Conservation (phyloP, 1,140 invertebrate genomes). For the Cyphomyrmex costatus region DNA sequence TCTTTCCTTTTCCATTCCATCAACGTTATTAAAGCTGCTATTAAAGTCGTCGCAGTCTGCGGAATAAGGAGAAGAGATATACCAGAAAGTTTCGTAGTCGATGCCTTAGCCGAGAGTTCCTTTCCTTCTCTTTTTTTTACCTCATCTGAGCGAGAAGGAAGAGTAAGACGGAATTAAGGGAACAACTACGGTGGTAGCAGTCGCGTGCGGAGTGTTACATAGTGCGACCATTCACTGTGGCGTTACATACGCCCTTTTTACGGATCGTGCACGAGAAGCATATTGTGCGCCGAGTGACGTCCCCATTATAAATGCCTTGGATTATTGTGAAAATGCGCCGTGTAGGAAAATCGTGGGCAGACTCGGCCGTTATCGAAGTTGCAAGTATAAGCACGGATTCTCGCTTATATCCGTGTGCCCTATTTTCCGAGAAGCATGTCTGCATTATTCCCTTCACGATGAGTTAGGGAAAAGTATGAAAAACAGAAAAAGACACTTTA, state of each 20-base stretch:
- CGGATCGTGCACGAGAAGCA: slow-evolving; percentile 58
- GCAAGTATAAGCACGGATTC: slow-evolving; percentile 5
- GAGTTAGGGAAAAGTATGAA: background rate
- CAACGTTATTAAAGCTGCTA: slow-evolving; percentile 64
- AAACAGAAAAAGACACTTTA: background rate
- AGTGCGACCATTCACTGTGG: slow-evolving; percentile 68
- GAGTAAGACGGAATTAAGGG: slow-evolving; percentile 16
- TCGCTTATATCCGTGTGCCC: slow-evolving; percentile 7
- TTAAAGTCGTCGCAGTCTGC: slow-evolving; percentile 27
- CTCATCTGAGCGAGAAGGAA: background rate
- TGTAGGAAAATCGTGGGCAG: slow-evolving; percentile 40
- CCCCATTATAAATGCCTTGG: slow-evolving; percentile 55
- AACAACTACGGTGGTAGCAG: slow-evolving; percentile 33
- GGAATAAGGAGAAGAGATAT: slow-evolving; percentile 49
- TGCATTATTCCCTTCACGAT: background rate
- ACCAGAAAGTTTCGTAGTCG: slow-evolving; percentile 44
- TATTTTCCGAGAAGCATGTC: slow-evolving; percentile 17
- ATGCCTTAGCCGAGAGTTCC: slow-evolving; percentile 42
- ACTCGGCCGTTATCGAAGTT: slow-evolving; percentile 48
- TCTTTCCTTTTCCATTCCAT: slow-evolving; percentile 16
- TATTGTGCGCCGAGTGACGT: slow-evolving; percentile 65
- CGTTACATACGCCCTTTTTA: slow-evolving; percentile 61
- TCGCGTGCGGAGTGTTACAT: slow-evolving; percentile 80
- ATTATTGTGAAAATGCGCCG: slow-evolving; percentile 45
- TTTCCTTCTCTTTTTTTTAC: background rate